Conservation (phyloP, 2,888 invertebrate species). For the Oligia latruncula region DNA sequence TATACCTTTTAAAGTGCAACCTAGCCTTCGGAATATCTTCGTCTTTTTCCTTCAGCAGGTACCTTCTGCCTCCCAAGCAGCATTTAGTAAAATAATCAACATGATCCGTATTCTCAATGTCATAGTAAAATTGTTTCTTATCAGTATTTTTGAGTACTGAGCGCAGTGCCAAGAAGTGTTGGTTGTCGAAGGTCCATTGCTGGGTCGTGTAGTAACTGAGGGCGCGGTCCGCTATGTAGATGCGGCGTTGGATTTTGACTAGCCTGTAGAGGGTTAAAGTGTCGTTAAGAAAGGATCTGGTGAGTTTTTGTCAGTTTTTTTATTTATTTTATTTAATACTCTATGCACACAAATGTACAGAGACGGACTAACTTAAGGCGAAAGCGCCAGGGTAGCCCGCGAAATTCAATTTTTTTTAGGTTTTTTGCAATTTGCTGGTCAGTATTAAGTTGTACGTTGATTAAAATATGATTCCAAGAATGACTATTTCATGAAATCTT, state of each 20-base stretch:
- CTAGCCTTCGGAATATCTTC: slow-evolving; percentile 89
- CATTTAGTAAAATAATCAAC: slow-evolving; percentile 87
- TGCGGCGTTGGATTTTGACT: slow-evolving; percentile 94
- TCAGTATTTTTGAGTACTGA: slow-evolving; percentile 87
- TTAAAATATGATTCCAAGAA: too few species aligned
- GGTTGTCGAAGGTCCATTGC: slow-evolving; percentile 94
- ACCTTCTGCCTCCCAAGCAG: slow-evolving; percentile 91
- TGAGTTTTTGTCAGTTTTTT: background rate
- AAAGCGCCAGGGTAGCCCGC: too few species aligned
- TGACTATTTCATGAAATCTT: too few species aligned
- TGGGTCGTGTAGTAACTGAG: slow-evolving; percentile 93
- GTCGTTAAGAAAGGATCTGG: background rate
- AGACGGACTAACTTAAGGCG: too few species aligned
- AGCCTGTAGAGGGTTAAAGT: slow-evolving; percentile 90
- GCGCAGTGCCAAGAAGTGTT: slow-evolving; percentile 90
- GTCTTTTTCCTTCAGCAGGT: slow-evolving; percentile 92
- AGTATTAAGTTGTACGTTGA: too few species aligned
- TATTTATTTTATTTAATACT: too few species aligned
- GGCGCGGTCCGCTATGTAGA: slow-evolving; percentile 93
- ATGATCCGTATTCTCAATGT: slow-evolving; percentile 87
- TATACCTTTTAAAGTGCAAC: slow-evolving; percentile 85
- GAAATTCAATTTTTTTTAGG: too few species aligned
- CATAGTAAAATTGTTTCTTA: slow-evolving; percentile 90
- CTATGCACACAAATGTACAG: too few species aligned
- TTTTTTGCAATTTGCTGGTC: too few species aligned